These are phyloP conservation scores for Saimiri boliviensis DNA, from an alignment of 2,113 vertebrate species.

Conservation along the genomic window DNA sequence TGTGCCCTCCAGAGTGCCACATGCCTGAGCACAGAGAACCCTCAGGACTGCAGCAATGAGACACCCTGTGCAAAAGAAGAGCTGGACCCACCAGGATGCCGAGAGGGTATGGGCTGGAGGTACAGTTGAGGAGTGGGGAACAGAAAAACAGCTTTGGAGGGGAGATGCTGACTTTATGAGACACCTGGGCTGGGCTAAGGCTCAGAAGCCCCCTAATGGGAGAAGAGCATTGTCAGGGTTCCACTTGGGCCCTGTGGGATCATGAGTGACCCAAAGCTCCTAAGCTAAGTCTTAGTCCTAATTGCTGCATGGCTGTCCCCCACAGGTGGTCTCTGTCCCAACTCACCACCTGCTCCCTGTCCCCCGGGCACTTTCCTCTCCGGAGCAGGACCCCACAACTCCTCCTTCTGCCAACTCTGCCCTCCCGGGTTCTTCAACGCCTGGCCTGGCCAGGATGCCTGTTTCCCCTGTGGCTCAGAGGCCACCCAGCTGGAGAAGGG, in stretches of 20 bases:
- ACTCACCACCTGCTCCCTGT: conserved; percentile 80
- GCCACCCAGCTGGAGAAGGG: conserved; percentile 89
- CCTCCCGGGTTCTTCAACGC: conserved; percentile 89
- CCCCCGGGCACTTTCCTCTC: conserved; percentile 89
- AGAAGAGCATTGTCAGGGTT: not conserved
- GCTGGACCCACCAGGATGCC: not conserved
- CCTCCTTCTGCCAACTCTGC: conserved; percentile 84
- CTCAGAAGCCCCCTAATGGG: not conserved
- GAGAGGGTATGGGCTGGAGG: conserved; percentile 19
- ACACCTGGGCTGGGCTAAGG: not conserved
- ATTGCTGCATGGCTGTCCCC: not conserved
- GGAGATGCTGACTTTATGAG: not conserved
- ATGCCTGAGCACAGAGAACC: not conserved
- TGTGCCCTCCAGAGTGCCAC: not conserved
- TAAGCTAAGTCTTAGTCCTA: not conserved
- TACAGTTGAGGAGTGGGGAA: not conserved
- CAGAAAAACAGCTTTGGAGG: not conserved
- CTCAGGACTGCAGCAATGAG: not conserved
- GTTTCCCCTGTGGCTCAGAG: conserved; percentile 86
- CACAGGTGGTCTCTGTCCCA: conserved; percentile 89
- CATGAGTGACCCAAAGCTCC: not conserved
- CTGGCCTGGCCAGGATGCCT: conserved; percentile 80
- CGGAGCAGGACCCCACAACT: conserved; percentile 8
- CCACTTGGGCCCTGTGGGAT: not conserved
- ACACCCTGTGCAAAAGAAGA: not conserved